Evolutionary conservation across 2,888 invertebrate genomes (phyloP).

Genomic region (Agrotis segetum): DNA sequence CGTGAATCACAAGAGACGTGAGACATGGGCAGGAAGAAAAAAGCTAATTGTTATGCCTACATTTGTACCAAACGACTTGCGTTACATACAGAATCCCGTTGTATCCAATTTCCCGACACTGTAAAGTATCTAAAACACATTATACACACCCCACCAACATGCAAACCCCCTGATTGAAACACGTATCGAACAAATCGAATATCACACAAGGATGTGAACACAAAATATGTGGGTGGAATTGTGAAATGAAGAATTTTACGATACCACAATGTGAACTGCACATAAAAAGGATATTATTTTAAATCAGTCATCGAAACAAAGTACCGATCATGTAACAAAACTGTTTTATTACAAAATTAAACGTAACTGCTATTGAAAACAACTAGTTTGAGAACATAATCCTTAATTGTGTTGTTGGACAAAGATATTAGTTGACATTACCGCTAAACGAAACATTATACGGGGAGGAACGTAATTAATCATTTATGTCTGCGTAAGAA

Average conservation of each 20-base stretch:
- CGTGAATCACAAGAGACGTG: neutral
- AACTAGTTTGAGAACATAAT: slow-evolving; percentile 51
- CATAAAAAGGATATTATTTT: slow-evolving; percentile 67
- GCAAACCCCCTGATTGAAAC: slow-evolving; percentile 20
- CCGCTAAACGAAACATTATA: slow-evolving; percentile 43
- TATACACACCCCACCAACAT: slow-evolving; percentile 21
- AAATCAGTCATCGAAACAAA: slow-evolving; percentile 63
- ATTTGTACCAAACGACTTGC: neutral
- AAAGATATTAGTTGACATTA: slow-evolving; percentile 47
- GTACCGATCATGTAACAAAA: slow-evolving; percentile 63
- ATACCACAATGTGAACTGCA: slow-evolving; percentile 58
- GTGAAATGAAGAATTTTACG: slow-evolving; percentile 64
- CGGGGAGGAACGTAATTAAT: slow-evolving; percentile 26
- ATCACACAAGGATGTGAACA: slow-evolving; percentile 52
- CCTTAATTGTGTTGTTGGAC: slow-evolving; percentile 54
- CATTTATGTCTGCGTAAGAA: neutral
- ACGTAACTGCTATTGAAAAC: slow-evolving; percentile 55
- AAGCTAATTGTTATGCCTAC: neutral
- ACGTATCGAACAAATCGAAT: slow-evolving; percentile 38
- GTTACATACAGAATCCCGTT: slow-evolving; percentile 9
- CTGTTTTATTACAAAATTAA: slow-evolving; percentile 62
- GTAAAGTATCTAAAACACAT: slow-evolving; percentile 11
- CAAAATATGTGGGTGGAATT: slow-evolving; percentile 63
- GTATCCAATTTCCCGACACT: slow-evolving; percentile 26
- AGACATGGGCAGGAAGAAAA: neutral